Percentiles rank a stretch among this genome's conserved stretches.
Evolutionary conservation across 2,113 vertebrate genomes (phyloP).

Genomic region (Galbula dea): DNA sequence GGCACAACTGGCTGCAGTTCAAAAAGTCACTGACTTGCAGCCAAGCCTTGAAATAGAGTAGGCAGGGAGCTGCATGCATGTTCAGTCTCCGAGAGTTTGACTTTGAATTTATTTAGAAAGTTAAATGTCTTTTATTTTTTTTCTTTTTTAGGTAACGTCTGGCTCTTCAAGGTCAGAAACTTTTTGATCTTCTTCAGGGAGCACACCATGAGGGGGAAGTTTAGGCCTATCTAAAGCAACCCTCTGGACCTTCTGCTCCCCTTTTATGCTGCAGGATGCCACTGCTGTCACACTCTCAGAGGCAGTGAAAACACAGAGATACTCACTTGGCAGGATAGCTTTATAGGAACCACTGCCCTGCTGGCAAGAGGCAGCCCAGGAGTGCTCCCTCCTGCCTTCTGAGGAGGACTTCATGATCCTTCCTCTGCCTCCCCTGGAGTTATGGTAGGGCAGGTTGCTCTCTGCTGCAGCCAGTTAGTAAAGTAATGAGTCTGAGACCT

Average conservation of each 20-base stretch:
- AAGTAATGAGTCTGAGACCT: not conserved
- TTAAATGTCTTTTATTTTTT: not conserved
- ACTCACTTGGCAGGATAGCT: not conserved
- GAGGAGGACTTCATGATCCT: not conserved
- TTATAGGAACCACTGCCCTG: not conserved
- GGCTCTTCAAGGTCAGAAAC: not conserved
- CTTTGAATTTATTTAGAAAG: conserved; percentile 29
- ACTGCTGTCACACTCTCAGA: not conserved
- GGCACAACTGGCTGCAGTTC: conserved; percentile 36
- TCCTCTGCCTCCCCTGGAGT: not conserved
- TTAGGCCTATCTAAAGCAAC: not conserved
- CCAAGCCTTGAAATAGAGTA: not conserved
- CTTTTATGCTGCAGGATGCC: not conserved
- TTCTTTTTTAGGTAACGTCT: not conserved
- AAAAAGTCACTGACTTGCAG: not conserved
- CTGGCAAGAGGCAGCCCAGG: not conserved
- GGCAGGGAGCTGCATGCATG: not conserved
- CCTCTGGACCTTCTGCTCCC: not conserved
- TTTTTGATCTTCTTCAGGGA: not conserved
- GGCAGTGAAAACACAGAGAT: not conserved
- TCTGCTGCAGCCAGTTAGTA: not conserved
- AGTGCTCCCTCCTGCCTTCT: not conserved
- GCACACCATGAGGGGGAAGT: not conserved
- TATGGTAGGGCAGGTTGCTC: not conserved
- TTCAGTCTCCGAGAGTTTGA: not conserved